A percentile compares a stretch with the other conserved stretches of the same genome.
phyloP scores from a whole-genome alignment of 2,888 invertebrate genomes.

The Helicoverpa assulta region DNA sequence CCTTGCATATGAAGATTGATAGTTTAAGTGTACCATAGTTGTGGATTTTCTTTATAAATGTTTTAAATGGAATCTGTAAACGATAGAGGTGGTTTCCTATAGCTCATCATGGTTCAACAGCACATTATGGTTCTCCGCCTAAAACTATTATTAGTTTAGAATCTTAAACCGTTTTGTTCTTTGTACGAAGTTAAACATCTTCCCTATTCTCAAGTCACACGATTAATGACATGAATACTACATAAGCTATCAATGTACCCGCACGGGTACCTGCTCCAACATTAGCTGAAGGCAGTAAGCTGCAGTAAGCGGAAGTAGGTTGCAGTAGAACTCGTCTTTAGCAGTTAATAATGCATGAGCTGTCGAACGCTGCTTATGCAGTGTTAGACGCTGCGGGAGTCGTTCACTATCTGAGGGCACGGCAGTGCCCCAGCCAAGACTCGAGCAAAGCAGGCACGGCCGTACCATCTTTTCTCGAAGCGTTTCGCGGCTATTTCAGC shows the following conservation, averaged over 20 bases:
- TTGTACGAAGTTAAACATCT: neutral
- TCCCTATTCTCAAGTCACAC: neutral
- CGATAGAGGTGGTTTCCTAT: no score
- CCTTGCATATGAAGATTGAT: no score
- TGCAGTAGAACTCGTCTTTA: neutral
- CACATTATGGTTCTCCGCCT: no score
- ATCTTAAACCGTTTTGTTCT: neutral
- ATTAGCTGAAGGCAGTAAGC: neutral
- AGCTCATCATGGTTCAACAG: no score
- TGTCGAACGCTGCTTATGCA: conserved; percentile 9
- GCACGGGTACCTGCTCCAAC: neutral
- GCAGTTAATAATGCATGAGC: conserved; percentile 33
- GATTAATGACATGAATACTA: neutral
- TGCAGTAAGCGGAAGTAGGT: neutral
- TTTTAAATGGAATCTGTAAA: no score
- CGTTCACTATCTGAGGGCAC: no score
- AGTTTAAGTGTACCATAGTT: no score
- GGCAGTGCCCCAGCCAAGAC: no score
- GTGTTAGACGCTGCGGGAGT: neutral
- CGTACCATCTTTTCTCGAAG: no score
- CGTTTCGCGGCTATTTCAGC: no score
- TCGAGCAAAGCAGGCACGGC: no score
- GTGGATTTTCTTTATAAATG: no score
- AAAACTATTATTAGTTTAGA: neutral
- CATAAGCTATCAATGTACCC: neutral